A percentile compares a stretch with the other conserved stretches of the same genome.
Evolutionary conservation across 92 coral and sea anemone species (phyloP).

Genomic region (Phenganax marumi): DNA sequence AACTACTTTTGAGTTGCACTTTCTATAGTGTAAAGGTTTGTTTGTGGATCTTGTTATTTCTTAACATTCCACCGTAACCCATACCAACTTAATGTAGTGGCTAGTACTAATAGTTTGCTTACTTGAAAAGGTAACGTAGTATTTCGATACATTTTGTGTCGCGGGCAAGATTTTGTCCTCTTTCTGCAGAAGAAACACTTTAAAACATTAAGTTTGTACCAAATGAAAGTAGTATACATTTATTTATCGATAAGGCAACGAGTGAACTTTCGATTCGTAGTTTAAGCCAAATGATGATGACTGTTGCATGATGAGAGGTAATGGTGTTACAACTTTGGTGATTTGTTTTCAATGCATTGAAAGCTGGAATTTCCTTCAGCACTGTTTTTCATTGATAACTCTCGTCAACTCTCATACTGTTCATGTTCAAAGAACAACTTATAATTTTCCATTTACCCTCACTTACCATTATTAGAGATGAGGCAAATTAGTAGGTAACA

Average conservation of each 20-base stretch:
- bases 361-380: too few relatives aligned
- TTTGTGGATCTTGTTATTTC: too few relatives aligned
- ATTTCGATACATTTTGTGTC: slow-evolving; percentile 11
- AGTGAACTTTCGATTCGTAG: neutral
- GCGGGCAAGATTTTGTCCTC: slow-evolving; percentile 24
- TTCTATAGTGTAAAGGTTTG: too few relatives aligned
- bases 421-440: neutral
- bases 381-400: neutral
- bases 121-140: slow-evolving; percentile 34
- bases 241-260: neutral
- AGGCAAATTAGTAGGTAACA: slow-evolving; percentile 24
- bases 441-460: neutral
- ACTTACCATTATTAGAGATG: slow-evolving; percentile 13
- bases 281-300: too few relatives aligned
- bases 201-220: neutral
- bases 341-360: too few relatives aligned
- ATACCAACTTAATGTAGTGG: neutral
- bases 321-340: too few relatives aligned
- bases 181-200: slow-evolving; percentile 1
- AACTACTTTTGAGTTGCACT: too few relatives aligned
- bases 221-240: neutral
- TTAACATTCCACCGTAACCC: neutral
- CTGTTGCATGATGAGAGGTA: too few relatives aligned
- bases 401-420: neutral
- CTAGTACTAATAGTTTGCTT: neutral